Base-by-base conservation (phyloP, 1,140 invertebrate genomes). In the Lerema accius region DNA sequence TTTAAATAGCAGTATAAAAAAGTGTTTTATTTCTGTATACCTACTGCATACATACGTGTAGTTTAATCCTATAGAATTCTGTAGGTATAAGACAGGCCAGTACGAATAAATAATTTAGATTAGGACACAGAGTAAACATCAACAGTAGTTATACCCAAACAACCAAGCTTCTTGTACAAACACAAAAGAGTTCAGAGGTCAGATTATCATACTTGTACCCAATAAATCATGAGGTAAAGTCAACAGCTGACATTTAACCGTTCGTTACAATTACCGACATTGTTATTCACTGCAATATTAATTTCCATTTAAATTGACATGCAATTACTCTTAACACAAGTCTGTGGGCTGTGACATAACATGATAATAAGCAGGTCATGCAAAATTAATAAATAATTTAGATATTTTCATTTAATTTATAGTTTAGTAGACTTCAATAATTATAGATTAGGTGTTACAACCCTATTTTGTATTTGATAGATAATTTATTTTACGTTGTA, bases 251-350 rank as follows among this genome's bases (percentile, higher is more conserved):
- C 51, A 56, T 56, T 56, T 42, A 43, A 23, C 23, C 15, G 42
- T 23, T 7, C 49, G 51, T 45, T 58, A 45, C 53, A 58, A 45
- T 58, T 58, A 58, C 40, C 40, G 23, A 58, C 40, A 45, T 55
- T 42, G 42, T 58, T 58, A 26, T 45, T 58, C 42, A 19, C 53
- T 4, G 42, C 40, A 45, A 58, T 58, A 58, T 58, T 58, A 58
- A 58, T 58, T 45, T 23, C 45, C 23, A 58, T 56, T 56, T 6
- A 43, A 56, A 56, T 43, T 58, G 53, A 45, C 40, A 35, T 35
- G 42, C 53, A 45, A 58, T 58, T 58, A 58, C 53, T 45, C 53
- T 58, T 58, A 58, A 58, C 40, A 58, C 53, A 58, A 32, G 53
- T 58, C 40, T 16, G 39, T 40, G 53, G 53, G 45, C 40, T 16